These are phyloP conservation scores for Labeo rohita DNA, from an alignment of 2,113 vertebrate genomes.

Conservation along the genomic window DNA sequence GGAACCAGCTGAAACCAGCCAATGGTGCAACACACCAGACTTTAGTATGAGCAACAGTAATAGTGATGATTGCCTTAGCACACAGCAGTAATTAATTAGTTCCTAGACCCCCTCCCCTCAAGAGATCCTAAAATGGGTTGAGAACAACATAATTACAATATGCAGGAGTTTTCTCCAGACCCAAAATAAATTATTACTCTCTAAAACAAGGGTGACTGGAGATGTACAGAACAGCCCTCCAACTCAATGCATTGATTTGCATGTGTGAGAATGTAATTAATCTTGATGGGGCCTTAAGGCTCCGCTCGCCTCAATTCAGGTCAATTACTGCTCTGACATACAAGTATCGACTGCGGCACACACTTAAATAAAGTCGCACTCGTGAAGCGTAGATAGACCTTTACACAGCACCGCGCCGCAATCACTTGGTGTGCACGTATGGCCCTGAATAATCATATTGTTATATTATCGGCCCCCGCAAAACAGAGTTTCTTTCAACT, in stretches of 20 bases:
- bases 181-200: constrained; percentile 30
- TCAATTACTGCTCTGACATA: constrained; percentile 33
- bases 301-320: constrained; percentile 25
- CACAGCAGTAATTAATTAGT: constrained; percentile 1
- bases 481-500: neutral
- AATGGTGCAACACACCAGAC: neutral
- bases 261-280: constrained; percentile 58
- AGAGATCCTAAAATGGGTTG: constrained; percentile 13
- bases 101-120: neutral
- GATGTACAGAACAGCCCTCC: constrained; percentile 41
- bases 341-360: constrained; percentile 6
- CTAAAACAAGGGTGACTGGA: constrained; percentile 42
- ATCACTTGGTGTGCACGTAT: neutral
- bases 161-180: constrained; percentile 28
- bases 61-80: neutral
- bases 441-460: constrained; percentile 2
- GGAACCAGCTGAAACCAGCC: neutral
- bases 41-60: neutral
- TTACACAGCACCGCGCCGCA: neutral
- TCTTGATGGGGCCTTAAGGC: constrained; percentile 52
- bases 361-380: constrained; percentile 14
- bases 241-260: constrained; percentile 57
- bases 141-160: constrained; percentile 29
- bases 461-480: neutral
- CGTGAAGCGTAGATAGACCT: neutral